Conservation (phyloP, 2,113 vertebrate genomes). For the Chlorodrepanis virens region DNA sequence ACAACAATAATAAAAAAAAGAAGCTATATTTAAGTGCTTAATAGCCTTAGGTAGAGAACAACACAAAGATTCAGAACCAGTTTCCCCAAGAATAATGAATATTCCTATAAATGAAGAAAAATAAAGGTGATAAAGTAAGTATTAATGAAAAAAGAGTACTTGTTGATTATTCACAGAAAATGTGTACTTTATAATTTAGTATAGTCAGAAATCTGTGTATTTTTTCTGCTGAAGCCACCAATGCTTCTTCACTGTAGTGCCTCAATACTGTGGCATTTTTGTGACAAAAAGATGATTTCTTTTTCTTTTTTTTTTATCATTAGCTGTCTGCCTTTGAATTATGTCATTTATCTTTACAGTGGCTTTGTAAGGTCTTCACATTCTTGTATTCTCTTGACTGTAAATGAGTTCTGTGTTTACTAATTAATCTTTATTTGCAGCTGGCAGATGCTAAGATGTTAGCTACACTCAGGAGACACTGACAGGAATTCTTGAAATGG, state of each 20-base stretch:
- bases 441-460: constrained; percentile 3
- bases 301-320: neutral
- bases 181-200: neutral
- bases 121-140: neutral
- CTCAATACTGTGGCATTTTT: neutral
- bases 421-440: constrained; percentile 33
- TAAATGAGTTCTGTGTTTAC: neutral
- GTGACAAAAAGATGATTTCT: neutral
- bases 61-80: neutral
- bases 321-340: neutral
- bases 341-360: neutral
- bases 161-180: neutral
- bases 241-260: neutral
- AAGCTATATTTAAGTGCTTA: neutral
- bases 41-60: neutral
- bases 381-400: neutral
- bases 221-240: neutral
- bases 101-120: neutral
- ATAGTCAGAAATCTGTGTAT: neutral
- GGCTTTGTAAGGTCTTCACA: neutral
- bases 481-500: neutral
- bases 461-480: neutral
- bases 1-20: neutral
- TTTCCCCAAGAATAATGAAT: neutral
- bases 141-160: neutral